Evolutionary conservation across 30 jellyfish, hydroid and myxozoan genomes (phyloP).

Genomic region (Morbakka virulenta): DNA sequence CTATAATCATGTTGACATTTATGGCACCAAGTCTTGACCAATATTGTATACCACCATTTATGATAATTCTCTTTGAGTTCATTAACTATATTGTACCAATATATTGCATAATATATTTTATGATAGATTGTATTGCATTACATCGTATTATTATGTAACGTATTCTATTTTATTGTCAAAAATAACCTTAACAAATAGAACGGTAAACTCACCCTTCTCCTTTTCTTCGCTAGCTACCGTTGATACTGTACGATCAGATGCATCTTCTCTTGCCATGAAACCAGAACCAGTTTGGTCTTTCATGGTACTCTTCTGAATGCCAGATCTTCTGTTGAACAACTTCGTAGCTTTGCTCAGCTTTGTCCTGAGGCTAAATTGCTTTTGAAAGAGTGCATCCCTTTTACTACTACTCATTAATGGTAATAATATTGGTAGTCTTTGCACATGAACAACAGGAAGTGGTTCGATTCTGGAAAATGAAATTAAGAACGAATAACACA

Average conservation of each 20-base stretch:
- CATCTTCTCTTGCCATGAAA: neutral
- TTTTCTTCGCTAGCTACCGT: neutral
- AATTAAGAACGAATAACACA: neutral
- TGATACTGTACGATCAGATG: neutral
- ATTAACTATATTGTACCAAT: no score
- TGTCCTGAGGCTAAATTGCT: constrained; percentile 55
- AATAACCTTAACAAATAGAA: no score
- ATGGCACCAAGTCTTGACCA: no score
- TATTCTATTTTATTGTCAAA: no score
- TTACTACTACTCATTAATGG: constrained; percentile 41
- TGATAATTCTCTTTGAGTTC: no score
- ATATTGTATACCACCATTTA: no score
- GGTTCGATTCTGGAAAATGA: constrained; percentile 69
- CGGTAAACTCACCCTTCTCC: no score
- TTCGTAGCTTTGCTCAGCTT: constrained; percentile 86
- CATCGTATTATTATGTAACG: no score
- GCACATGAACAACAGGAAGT: constrained; percentile 71
- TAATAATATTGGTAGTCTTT: constrained; percentile 52
- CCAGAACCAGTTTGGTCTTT: neutral
- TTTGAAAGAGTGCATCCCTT: constrained; percentile 44
- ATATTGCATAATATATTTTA: no score
- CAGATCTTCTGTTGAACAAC: constrained; percentile 75
- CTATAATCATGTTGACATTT: no score
- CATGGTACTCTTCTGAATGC: neutral
- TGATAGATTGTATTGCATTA: no score